Evolutionary conservation across 2,113 vertebrate genomes (phyloP).

Genomic region (Pseudorasbora parva): DNA sequence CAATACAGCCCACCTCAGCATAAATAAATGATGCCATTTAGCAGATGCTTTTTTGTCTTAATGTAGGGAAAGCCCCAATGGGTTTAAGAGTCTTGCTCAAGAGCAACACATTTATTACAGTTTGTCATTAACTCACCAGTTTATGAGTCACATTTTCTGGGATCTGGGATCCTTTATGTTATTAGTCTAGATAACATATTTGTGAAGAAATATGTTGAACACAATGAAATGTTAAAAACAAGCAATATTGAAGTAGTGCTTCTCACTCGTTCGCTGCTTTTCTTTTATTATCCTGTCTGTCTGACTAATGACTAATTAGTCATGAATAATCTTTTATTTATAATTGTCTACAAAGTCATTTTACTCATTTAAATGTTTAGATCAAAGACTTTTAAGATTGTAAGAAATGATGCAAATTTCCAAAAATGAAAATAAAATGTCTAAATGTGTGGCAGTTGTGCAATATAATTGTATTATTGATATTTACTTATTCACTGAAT

Average conservation of each 20-base stretch:
- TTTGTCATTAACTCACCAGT: neutral
- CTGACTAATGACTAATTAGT: neutral
- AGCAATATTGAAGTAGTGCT: neutral
- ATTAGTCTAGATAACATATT: neutral
- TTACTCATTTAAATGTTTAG: neutral
- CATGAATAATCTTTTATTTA: too few species aligned
- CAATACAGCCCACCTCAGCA: neutral
- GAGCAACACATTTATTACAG: neutral
- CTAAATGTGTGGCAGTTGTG: neutral
- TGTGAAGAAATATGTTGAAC: neutral
- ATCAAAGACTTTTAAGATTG: neutral
- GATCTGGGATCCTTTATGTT: neutral
- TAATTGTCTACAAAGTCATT: too few species aligned
- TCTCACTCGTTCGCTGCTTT: neutral
- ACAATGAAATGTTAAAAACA: neutral
- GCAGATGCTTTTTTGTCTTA: neutral
- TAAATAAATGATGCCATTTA: neutral
- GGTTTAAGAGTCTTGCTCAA: slow-evolving; percentile 3
- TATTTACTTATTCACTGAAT: neutral
- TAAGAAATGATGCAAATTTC: neutral
- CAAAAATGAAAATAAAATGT: neutral
- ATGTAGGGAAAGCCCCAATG: neutral
- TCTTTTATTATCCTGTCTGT: neutral
- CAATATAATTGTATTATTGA: neutral
- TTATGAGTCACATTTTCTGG: slow-evolving; percentile 17